Base-by-base conservation (phyloP, 2,797 vertebrate genomes). In the Clarias platycephalus region DNA sequence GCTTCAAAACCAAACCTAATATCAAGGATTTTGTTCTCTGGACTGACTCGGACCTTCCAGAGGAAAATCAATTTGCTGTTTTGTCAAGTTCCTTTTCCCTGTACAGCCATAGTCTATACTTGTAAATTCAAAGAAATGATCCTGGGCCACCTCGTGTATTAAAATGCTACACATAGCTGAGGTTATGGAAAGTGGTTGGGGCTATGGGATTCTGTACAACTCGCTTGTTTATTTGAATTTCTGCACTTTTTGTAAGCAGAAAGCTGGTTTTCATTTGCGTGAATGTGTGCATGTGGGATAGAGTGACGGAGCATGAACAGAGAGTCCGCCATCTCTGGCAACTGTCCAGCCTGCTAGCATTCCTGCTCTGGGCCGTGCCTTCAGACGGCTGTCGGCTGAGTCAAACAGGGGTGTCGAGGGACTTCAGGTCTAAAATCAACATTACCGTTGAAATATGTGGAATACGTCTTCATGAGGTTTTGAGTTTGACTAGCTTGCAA, bases 351-450 rank as follows among this genome's bases (percentile, higher is more conserved):
- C 44, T 72, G 37, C 81, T n/a, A 86, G 82, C 86, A 90, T 89
- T 88, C 86, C 90, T 88, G 37, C 60, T 87, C 75, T 80, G 84
- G 85, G 88, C 72, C 78, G 87, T 82, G 85, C 85, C 82, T 82
- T 80, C 40, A 78, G 67, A 84, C 74, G 85, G 87, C 82, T 87
- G 84, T 76, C 81, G 82, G 86, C 86, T 57, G 78, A 63, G 58
- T 83, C 37, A 57, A 87, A 83, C 62, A 67, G 37, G n/a, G 58
- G 12, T 63, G 34, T 22, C 74, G 18, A 68, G 71, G 57, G n/a
- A 58, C 79, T 77, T 66, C 5, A 12, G 57, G 63, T 83, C 62
- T 62, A 78, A 53, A 78, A 62, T 62, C 22, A 60, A 81, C 40
- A 60, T 55, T 37, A 28, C 8, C 53, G 40, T 77, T 70, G 8